Evolutionary conservation across 2,888 invertebrate species (phyloP), one percentile per base, ranked within the genome.

Genomic region (Alloscopus bannaensis): DNA sequence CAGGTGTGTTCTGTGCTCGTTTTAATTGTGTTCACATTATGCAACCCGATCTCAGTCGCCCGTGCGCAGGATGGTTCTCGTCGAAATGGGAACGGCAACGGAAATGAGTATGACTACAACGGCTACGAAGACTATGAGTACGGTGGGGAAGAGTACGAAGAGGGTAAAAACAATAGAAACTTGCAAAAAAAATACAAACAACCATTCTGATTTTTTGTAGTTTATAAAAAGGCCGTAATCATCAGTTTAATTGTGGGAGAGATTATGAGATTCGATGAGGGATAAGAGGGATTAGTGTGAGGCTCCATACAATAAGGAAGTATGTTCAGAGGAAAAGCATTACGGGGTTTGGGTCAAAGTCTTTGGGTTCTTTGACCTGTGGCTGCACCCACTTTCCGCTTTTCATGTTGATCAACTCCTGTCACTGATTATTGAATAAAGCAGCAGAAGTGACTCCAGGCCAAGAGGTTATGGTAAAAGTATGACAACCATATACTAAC

Each of bases 381-480:
- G 31, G 84, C 85, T 85, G 85, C 85, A 81, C 85, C 85, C 85
- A 83, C 73, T 82, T 83, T 79, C 76, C n/a, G n/a, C n/a, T n/a
- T n/a, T 62, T 76, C 50, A 79, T 79, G 77, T 73, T 78, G 72
- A 73, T 72, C 83, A 70, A 68, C 31, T 76, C 71, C 76, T 71
- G 76, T 68, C 70, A 71, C n/a, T 64, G 73, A 62, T 69, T 69
- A 66, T 71, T 59, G 36, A 73, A 73, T 68, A 69, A 82, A 78
- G 77, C 60, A 69, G 80, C 68, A 73, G n/a, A n/a, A 70, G 80
- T 80, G 82, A 82, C 81, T 64, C 57, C 69, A 66, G 78, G 82
- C 64, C 83, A 83, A 83, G 73, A 78, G 81, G 83, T 80, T 75
- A 78, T 50, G 29, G 59, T 60, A 66, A 57, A 73, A 69, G 81